phyloP scores from a whole-genome alignment of 92 coral and sea anemone genomes.

The Actinernus sp. region DNA sequence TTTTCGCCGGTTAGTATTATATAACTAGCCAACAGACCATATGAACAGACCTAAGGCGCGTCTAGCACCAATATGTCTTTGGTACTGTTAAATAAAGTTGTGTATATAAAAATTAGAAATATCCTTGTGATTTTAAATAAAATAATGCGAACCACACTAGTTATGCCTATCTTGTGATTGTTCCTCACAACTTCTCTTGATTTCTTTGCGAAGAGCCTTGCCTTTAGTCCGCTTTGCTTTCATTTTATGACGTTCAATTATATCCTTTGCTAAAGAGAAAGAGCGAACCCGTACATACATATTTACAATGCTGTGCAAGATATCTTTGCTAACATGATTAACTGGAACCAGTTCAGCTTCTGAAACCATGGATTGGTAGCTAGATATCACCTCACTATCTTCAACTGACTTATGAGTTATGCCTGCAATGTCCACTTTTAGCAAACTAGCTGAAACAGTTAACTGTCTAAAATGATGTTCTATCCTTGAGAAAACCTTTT shows the following conservation, averaged over 20 bases:
- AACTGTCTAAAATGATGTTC: constrained; percentile 15
- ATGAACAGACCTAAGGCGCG: neutral
- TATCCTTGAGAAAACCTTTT: constrained; percentile 13
- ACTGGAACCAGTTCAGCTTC: constrained; percentile 10
- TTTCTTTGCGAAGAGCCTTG: constrained; percentile 9
- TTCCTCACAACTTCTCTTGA: constrained; percentile 6
- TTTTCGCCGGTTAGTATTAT: no score
- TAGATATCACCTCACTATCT: constrained; percentile 23
- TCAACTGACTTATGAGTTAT: constrained; percentile 16
- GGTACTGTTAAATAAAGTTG: neutral
- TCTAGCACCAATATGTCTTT: neutral
- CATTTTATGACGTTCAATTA: neutral
- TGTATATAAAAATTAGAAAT: neutral
- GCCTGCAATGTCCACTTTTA: constrained; percentile 11
- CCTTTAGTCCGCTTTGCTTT: neutral
- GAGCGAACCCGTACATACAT: neutral
- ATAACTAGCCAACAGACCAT: no score
- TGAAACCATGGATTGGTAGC: constrained; percentile 7
- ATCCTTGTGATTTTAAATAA: neutral
- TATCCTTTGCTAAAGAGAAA: constrained; percentile 6
- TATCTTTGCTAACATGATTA: neutral
- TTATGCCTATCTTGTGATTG: neutral
- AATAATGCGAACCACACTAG: neutral
- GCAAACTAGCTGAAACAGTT: neutral
- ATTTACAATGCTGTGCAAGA: neutral